These are phyloP conservation scores for Ips nitidus DNA, from an alignment of 1,140 invertebrate genomes.

Conservation along the genomic window DNA sequence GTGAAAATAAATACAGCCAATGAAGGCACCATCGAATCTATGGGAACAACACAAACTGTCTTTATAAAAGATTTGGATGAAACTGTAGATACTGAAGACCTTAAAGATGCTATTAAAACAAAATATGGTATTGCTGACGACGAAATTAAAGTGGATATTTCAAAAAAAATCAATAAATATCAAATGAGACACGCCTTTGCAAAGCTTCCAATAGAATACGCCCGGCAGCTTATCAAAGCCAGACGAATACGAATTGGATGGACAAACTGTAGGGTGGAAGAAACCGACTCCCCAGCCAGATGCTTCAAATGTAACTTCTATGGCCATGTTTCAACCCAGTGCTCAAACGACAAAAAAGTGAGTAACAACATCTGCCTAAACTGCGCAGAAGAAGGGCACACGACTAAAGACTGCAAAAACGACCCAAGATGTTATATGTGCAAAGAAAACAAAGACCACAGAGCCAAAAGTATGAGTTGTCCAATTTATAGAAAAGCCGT, in stretches of 20 bases:
- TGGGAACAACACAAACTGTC: background rate
- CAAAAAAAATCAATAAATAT: conserved; percentile 12
- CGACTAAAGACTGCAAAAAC: conserved; percentile 12
- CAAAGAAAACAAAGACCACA: background rate
- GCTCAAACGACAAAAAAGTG: conserved; percentile 13
- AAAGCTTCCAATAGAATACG: background rate
- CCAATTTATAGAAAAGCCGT: too few species aligned
- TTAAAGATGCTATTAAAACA: background rate
- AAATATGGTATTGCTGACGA: background rate
- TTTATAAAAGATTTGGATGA: conserved; percentile 18
- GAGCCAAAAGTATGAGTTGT: too few species aligned
- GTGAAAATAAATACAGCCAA: too few species aligned
- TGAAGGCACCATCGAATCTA: too few species aligned
- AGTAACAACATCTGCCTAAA: conserved; percentile 11
- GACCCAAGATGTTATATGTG: background rate
- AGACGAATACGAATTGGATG: conserved; percentile 20
- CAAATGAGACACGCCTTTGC: background rate
- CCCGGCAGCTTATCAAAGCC: conserved; percentile 1
- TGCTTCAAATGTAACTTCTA: conserved; percentile 27
- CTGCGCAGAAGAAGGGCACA: conserved; percentile 20
- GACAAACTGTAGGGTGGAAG: conserved; percentile 13
- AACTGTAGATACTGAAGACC: conserved; percentile 9
- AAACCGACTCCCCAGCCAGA: conserved; percentile 8
- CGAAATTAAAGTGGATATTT: background rate
- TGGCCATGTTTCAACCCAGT: conserved; percentile 17